These are phyloP conservation scores for Euthynnus affinis DNA, from an alignment of 2,797 vertebrate genomes.

Conservation along the genomic window DNA sequence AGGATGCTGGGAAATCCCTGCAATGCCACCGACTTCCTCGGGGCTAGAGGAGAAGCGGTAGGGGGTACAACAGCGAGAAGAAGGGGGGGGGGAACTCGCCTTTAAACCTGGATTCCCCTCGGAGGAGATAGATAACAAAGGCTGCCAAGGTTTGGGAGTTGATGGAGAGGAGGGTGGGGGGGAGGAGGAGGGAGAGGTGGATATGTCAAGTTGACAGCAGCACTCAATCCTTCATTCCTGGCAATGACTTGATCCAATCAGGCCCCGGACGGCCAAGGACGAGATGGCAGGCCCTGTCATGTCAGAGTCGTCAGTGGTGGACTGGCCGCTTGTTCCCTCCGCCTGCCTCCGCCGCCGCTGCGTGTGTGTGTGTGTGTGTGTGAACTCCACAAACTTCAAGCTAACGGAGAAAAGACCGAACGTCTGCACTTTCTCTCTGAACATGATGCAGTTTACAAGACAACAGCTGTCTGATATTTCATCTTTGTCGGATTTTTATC, in stretches of 20 bases:
- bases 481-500: background rate
- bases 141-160: constrained; percentile 55
- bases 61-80: constrained; percentile 20
- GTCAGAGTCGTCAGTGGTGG: constrained; percentile 71
- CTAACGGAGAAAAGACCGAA: constrained; percentile 14
- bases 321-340: constrained; percentile 8
- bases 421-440: constrained; percentile 61
- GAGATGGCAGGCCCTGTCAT: constrained; percentile 81
- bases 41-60: constrained; percentile 41
- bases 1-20: constrained; percentile 70
- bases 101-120: constrained; percentile 60
- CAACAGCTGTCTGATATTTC: background rate
- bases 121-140: constrained; percentile 56
- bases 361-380: too few relatives aligned
- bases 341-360: constrained; percentile 11
- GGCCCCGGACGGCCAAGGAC: constrained; percentile 59
- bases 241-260: constrained; percentile 78
- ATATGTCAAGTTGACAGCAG: constrained; percentile 75
- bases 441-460: background rate
- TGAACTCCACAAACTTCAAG: constrained; percentile 43
- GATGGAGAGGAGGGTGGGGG: background rate
- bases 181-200: constrained; percentile 50
- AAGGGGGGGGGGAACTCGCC: background rate
- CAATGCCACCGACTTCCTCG: constrained; percentile 52
- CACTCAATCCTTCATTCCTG: constrained; percentile 79